phyloP scores from a whole-genome alignment of 1,140 invertebrate species.

The Tachypleus tridentatus region DNA sequence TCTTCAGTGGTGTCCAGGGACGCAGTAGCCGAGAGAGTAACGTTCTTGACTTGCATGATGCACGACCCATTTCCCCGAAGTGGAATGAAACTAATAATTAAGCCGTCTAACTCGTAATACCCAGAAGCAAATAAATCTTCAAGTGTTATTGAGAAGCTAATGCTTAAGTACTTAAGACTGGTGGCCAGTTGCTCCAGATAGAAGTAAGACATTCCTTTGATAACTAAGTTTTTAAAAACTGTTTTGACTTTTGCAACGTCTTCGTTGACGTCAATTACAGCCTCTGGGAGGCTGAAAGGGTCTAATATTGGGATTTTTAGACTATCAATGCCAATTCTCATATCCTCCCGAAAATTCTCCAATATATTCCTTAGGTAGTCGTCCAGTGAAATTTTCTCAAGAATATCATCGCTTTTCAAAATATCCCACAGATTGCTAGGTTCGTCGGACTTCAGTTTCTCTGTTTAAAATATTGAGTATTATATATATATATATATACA shows the following conservation, averaged over 20 bases:
- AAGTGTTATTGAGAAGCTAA: too few species aligned
- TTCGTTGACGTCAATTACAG: conserved; percentile 11
- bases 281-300: conserved; percentile 14
- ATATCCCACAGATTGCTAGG: too few species aligned
- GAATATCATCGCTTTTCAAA: too few species aligned
- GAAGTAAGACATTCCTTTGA: too few species aligned
- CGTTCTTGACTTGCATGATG: conserved; percentile 11
- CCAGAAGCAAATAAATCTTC: not conserved
- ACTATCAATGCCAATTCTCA: conserved; percentile 9
- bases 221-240: too few species aligned
- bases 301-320: conserved; percentile 15
- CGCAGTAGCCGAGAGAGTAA: conserved; percentile 12
- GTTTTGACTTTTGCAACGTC: not conserved
- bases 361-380: conserved; percentile 14
- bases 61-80: conserved; percentile 14
- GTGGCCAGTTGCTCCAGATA: too few species aligned
- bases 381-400: not conserved
- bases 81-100: conserved; percentile 15
- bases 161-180: too few species aligned
- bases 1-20: conserved; percentile 2
- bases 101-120: conserved; percentile 13
- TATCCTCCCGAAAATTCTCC: conserved; percentile 17
- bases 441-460: too few species aligned
- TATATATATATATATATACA: too few species aligned
- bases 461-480: too few species aligned